Percentiles rank a stretch among this genome's conserved stretches.
Conservation (phyloP, 2,888 invertebrate genomes). For the Brachypalpus laphriformis region DNA sequence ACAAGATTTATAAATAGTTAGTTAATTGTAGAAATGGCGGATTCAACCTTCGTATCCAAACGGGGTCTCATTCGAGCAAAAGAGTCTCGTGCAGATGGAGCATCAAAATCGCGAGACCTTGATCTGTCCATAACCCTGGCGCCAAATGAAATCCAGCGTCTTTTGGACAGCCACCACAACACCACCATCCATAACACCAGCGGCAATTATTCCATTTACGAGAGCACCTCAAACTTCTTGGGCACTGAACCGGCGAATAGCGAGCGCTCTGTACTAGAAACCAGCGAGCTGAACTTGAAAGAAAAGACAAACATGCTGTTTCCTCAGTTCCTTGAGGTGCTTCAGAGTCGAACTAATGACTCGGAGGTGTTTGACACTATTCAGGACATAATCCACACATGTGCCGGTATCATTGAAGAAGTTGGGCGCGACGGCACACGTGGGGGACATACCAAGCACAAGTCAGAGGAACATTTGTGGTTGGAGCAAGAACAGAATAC, state of each 20-base stretch:
- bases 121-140: constrained; percentile 78
- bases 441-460: constrained; percentile 60
- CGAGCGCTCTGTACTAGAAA: constrained; percentile 42
- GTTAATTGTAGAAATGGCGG: constrained; percentile 25
- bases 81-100: constrained; percentile 32
- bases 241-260: constrained; percentile 52
- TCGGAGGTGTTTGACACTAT: constrained; percentile 80
- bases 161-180: constrained; percentile 73
- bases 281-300: constrained; percentile 64
- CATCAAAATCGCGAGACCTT: constrained; percentile 20
- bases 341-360: constrained; percentile 79
- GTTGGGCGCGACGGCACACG: constrained; percentile 75
- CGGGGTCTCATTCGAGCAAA: constrained; percentile 52
- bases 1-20: neutral
- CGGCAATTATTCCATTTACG: constrained; percentile 54
- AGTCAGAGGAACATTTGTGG: constrained; percentile 82
- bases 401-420: constrained; percentile 79
- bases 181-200: constrained; percentile 23
- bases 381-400: constrained; percentile 78
- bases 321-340: constrained; percentile 80
- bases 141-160: constrained; percentile 77
- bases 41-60: constrained; percentile 49
- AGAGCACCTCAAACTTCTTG: constrained; percentile 67
- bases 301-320: constrained; percentile 80
- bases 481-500: constrained; percentile 93